Percentiles rank a stretch among this genome's conserved stretches.
These are phyloP conservation scores for Achlya flavicornis DNA, from an alignment of 2,888 invertebrate species.

Conservation along the genomic window DNA sequence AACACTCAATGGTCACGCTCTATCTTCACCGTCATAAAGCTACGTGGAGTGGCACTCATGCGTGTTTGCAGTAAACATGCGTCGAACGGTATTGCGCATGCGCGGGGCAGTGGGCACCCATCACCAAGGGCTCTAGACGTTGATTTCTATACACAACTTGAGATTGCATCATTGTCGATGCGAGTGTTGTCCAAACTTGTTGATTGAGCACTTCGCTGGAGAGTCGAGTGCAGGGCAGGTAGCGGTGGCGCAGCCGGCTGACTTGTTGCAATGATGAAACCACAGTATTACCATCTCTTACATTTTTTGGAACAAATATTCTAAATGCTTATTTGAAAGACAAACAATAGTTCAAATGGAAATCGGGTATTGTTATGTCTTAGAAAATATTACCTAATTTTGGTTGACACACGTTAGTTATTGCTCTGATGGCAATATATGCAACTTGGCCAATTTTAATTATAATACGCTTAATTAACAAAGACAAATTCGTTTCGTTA, in stretches of 20 bases:
- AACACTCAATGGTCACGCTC: not conserved
- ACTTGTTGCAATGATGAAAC: not conserved
- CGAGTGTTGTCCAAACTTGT: not conserved
- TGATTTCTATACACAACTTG: not conserved
- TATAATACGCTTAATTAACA: too few relatives aligned
- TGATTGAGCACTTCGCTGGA: constrained; percentile 1
- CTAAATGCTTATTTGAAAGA: too few relatives aligned
- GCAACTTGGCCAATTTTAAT: too few relatives aligned
- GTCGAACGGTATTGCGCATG: not conserved
- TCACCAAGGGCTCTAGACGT: not conserved
- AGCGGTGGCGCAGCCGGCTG: not conserved
- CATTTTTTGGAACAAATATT: not conserved
- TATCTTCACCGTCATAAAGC: not conserved
- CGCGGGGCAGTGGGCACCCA: not conserved
- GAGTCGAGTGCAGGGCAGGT: not conserved
- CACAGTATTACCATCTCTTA: too few relatives aligned
- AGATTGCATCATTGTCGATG: constrained; percentile 1
- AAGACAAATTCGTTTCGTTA: too few relatives aligned
- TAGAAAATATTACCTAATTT: too few relatives aligned
- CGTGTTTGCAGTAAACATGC: constrained; percentile 5
- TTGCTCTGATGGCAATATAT: too few relatives aligned
- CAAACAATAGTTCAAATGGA: too few relatives aligned
- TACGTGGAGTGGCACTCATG: not conserved
- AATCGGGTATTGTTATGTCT: too few relatives aligned
- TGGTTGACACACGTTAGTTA: too few relatives aligned